Evolutionary conservation across 2,113 vertebrate genomes (phyloP).

Genomic region (Siniperca knerii): DNA sequence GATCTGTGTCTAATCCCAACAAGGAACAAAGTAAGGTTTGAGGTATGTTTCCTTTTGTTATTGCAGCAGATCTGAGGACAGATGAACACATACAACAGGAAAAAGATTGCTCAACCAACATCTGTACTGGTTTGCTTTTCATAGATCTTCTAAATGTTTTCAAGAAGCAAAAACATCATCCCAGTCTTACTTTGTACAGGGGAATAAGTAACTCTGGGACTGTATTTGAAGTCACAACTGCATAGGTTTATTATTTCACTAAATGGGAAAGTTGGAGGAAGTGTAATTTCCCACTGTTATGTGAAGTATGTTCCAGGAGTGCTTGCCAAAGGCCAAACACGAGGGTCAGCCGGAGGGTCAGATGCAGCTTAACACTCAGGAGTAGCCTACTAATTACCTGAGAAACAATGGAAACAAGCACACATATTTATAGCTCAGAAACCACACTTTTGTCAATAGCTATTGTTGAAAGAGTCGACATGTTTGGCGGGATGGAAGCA

Average conservation of each 20-base stretch:
- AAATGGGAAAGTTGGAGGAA: background rate
- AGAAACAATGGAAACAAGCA: constrained; percentile 34
- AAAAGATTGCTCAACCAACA: background rate
- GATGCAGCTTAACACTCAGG: constrained; percentile 18
- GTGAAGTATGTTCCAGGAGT: constrained; percentile 22
- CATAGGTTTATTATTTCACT: constrained; percentile 6
- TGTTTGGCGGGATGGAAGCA: background rate
- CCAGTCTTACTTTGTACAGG: background rate
- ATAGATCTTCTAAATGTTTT: background rate
- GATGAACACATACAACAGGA: background rate
- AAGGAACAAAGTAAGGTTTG: background rate
- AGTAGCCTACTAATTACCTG: constrained; percentile 36
- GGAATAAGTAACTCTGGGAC: background rate
- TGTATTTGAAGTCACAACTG: background rate
- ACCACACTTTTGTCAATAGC: constrained; percentile 29
- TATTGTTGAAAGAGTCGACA: constrained; percentile 24
- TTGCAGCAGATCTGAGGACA: background rate
- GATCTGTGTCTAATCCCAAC: constrained; percentile 10
- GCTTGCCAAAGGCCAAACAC: constrained; percentile 53
- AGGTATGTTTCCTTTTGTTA: background rate
- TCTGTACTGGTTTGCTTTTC: background rate
- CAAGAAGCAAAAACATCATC: background rate
- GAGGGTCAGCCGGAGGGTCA: constrained; percentile 27
- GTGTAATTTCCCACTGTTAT: constrained; percentile 7
- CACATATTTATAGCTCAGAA: constrained; percentile 32